Evolutionary conservation across 1,140 invertebrate genomes (phyloP).

Genomic region (Caenorhabditis tropicalis): DNA sequence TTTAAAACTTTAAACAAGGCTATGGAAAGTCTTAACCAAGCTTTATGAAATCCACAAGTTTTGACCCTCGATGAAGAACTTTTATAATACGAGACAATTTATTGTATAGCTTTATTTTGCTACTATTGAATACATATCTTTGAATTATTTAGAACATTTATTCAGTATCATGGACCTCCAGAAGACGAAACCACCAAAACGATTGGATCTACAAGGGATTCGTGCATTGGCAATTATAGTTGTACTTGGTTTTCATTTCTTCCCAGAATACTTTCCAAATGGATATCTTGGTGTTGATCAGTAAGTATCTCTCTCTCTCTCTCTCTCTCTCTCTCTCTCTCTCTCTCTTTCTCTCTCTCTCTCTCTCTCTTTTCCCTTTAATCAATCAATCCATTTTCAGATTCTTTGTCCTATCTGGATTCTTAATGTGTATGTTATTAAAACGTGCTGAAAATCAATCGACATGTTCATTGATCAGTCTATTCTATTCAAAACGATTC

Average conservation of each 20-base stretch:
- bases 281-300: conserved; percentile 29
- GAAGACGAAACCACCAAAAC: not conserved
- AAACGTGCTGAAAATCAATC: not conserved
- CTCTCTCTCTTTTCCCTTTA: too few relatives aligned
- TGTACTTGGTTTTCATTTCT: conserved; percentile 20
- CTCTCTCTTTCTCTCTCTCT: too few relatives aligned
- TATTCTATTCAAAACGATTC: not conserved
- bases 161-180: too few relatives aligned
- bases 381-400: not conserved
- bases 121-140: too few relatives aligned
- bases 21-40: too few relatives aligned
- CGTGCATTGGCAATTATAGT: not conserved
- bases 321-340: too few relatives aligned
- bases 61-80: too few relatives aligned
- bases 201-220: not conserved
- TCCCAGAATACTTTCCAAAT: not conserved
- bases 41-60: too few relatives aligned
- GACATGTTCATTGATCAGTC: not conserved
- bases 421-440: not conserved
- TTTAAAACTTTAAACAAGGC: too few relatives aligned
- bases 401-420: conserved; percentile 2
- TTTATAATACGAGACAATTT: too few relatives aligned
- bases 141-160: too few relatives aligned
- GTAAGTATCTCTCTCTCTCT: not conserved
- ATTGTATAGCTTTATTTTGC: too few relatives aligned